Evolutionary conservation across 1,140 invertebrate species (phyloP).

Genomic region (Drosophila rufa): DNA sequence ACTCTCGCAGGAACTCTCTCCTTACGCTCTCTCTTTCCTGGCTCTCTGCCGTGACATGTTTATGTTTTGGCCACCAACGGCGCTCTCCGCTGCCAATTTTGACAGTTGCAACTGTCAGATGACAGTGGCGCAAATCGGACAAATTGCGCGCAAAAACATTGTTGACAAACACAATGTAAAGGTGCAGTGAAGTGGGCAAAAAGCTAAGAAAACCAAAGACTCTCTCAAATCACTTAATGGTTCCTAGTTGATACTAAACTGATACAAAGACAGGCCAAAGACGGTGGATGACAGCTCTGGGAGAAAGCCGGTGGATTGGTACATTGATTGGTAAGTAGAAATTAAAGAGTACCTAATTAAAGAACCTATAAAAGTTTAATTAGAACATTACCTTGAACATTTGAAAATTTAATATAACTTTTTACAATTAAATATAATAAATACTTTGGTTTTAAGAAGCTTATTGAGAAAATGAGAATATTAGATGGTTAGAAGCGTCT

Average conservation of each 20-base stretch:
- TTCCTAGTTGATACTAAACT: conserved; percentile 74
- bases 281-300: conserved; percentile 7
- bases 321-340: conserved; percentile 67
- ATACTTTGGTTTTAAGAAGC: too few relatives aligned
- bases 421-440: too few relatives aligned
- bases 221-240: conserved; percentile 61
- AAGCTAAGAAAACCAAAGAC: neutral
- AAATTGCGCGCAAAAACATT: conserved; percentile 22
- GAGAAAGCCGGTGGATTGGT: conserved; percentile 37
- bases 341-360: too few relatives aligned
- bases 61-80: conserved; percentile 79
- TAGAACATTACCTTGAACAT: too few relatives aligned
- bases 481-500: too few relatives aligned
- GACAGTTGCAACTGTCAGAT: conserved; percentile 75
- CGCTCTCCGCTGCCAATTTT: conserved; percentile 74
- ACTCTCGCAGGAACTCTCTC: conserved; percentile 25
- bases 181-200: conserved; percentile 21
- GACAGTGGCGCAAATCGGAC: conserved; percentile 61
- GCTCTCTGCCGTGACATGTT: conserved; percentile 70
- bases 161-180: conserved; percentile 30
- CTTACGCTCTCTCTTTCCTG: conserved; percentile 22
- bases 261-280: conserved; percentile 44
- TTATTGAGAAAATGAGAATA: too few relatives aligned
- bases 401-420: too few relatives aligned
- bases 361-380: neutral